Base-by-base conservation (phyloP, 2,888 invertebrate species). In the Mythimna impura region DNA sequence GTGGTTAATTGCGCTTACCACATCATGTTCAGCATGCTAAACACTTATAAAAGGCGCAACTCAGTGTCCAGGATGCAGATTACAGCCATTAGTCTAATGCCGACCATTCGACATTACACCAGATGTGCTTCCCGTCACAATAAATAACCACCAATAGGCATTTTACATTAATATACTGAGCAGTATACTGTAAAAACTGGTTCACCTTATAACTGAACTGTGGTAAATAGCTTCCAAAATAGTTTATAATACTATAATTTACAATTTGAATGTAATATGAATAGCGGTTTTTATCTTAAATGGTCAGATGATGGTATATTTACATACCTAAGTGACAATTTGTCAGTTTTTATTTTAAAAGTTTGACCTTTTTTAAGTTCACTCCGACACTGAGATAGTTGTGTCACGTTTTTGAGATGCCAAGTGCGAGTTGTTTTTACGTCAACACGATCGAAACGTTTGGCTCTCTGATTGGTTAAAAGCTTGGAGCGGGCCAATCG, bases 131-230 rank as follows among this genome's bases (percentile, higher is more conserved):
- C 77, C 78, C 65, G 76, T 62, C 71, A 74, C 62, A 76, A 76
- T 76, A 78, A 76, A 80, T 36, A 60, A 25, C n/a, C 3, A 34
- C 76, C 77, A 76, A 81, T 86, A 83, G 79, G 83, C 86, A 83
- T 88, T 90, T 90, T 89, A 89, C 89, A 93, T 92, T 91, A 89
- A 92, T 92, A 92, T 88, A 81, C 80, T 85, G 87, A 85, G 83
- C 81, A 61, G 58, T 52, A 54, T 65, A 63, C 47, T 47, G 84
- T 89, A 89, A 92, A 91, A 94, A 94, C 93, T 93, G 89, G 94
- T 92, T 94, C 92, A 94, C 95, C 94, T 94, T 93, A 93, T 86
- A 89, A 89, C 83, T 90, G 89, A 91, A 93, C 93, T 93, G 91
- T 90, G 90, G 87, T 88, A 86, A 86, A 89, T 84, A 88, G 86